Base-by-base conservation (phyloP, 2,888 invertebrate species). In the Drosophila tanythrix region DNA sequence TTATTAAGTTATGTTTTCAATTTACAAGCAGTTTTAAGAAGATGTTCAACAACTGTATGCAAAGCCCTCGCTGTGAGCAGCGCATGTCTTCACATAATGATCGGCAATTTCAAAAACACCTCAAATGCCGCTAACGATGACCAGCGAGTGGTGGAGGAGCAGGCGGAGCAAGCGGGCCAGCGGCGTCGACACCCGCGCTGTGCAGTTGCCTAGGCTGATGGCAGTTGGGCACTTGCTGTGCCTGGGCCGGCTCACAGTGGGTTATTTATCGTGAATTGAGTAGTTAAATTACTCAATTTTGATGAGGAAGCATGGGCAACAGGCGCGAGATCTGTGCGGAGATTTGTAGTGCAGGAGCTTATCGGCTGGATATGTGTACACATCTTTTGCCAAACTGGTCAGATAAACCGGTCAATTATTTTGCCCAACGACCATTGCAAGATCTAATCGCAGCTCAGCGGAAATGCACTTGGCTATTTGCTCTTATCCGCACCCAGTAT, bases 31-130 rank as follows among this genome's bases (percentile, higher is more conserved):
- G 5, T 21, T 5, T 40, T 21, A 15, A 31, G 29, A 4, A 31
- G 21, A n/a, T 11, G 15, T 21, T 36, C 7, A 46, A 25, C 18
- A 80, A 80, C 81, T 64, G 21, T 38, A 27, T 8, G 3, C 2
- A 8, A 50, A 36, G 33, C 81, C 81, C 87, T 77, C 81, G 87
- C 72, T 50, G 33, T 48, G n/a, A 40, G 43, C 38, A 21, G 63
- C 73, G 59, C 76, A 73, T 73, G 75, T 77, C 62, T 59, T 55
- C 69, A 73, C 70, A 82, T 92, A 91, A 92, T 92, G 91, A 91
- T 91, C 82, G 83, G 92, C 86, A 92, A 92, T 92, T 92, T 92
- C 81, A 88, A 90, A 92, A 92, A 92, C 91, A 92, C 91, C 91
- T 88, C 83, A 83, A 88, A 89, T 74, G 87, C 73, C 68, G 83